phyloP scores from a whole-genome alignment of 2,113 vertebrate species.

The Columbina picui region DNA sequence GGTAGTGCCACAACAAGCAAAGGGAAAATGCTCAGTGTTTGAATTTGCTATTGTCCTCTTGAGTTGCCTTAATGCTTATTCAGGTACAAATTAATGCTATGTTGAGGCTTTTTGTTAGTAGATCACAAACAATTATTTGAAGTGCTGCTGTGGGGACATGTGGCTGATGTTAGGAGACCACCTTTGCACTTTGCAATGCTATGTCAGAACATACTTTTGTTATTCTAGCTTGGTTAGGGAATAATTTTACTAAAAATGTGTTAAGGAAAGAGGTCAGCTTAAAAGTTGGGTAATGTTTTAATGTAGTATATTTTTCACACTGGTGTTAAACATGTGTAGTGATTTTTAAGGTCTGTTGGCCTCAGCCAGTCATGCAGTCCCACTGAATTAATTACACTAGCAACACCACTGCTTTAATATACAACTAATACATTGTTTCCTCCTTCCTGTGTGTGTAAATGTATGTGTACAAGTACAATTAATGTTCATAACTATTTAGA shows the following conservation, averaged over 20 bases:
- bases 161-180: neutral
- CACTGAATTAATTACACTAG: neutral
- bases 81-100: slow-evolving; percentile 24
- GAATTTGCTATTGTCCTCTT: neutral
- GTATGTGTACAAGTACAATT: neutral
- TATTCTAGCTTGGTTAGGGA: neutral
- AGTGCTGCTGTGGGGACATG: neutral
- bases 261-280: neutral
- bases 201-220: neutral
- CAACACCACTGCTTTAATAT: neutral
- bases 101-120: neutral
- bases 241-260: neutral
- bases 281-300: neutral
- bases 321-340: neutral
- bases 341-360: neutral
- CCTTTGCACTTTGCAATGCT: neutral
- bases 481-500: neutral
- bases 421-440: neutral
- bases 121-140: neutral
- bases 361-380: neutral
- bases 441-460: neutral
- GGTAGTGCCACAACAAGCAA: slow-evolving; percentile 1
- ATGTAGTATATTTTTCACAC: neutral
- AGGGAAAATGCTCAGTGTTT: slow-evolving; percentile 6
- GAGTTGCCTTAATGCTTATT: slow-evolving; percentile 11